Percentiles rank a stretch among this genome's conserved stretches.
Conservation (phyloP, 2,113 vertebrate genomes). For the Pygoscelis antarcticus region DNA sequence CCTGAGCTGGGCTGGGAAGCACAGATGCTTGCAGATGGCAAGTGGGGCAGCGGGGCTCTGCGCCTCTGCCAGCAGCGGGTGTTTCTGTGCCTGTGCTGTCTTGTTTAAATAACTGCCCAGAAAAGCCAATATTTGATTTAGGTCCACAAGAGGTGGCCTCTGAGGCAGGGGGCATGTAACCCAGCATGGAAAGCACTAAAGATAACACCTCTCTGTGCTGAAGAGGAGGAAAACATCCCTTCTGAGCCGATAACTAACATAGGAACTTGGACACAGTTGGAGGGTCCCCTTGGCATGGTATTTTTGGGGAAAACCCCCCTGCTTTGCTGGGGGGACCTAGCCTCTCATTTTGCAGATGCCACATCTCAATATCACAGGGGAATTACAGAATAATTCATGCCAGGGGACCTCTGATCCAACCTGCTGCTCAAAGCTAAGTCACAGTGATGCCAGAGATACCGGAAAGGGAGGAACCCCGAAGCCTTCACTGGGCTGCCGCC, state of each 20-base stretch:
- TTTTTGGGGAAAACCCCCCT: background rate
- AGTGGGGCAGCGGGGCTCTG: background rate
- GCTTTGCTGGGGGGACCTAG: too few species aligned
- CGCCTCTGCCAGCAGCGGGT: fast-evolving
- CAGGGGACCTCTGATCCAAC: background rate
- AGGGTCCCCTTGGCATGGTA: background rate
- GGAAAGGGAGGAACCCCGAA: background rate
- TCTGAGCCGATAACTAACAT: background rate
- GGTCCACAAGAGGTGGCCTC: background rate
- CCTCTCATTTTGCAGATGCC: background rate
- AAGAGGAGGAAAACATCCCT: background rate
- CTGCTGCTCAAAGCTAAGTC: background rate
- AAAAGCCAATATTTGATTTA: background rate
- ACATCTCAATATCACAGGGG: background rate
- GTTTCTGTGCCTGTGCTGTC: fast-evolving
- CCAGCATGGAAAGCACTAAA: background rate
- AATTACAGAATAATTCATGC: fast-evolving
- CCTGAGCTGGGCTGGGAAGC: background rate
- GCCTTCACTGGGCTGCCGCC: fast-evolving
- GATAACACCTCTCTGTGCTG: background rate
- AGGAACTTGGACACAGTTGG: fast-evolving
- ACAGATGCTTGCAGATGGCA: background rate
- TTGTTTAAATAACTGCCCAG: background rate
- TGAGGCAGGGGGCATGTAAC: background rate
- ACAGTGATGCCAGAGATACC: fast-evolving